Conservation (phyloP, 2,113 vertebrate genomes). For the Amblyopsis rosae region DNA sequence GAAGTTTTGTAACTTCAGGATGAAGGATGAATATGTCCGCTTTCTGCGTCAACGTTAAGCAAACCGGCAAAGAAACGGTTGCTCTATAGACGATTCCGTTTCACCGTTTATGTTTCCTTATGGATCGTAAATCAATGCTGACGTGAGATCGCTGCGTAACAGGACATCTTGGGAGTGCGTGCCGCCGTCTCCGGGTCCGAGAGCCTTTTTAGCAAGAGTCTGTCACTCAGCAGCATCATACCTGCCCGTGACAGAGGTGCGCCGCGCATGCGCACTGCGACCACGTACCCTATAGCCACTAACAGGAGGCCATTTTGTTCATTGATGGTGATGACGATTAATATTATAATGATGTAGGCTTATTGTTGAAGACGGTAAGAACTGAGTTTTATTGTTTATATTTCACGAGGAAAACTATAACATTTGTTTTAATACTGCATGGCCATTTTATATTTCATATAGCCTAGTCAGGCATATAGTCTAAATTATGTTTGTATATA, state of each 20-base stretch:
- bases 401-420: neutral
- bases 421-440: no score
- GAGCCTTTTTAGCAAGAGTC: constrained; percentile 43
- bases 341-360: neutral
- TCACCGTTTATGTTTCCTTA: no score
- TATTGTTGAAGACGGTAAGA: neutral
- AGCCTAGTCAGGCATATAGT: no score
- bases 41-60: no score
- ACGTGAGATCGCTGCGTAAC: no score
- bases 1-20: no score
- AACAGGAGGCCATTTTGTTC: constrained; percentile 65
- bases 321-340: constrained; percentile 2
- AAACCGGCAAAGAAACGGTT: no score
- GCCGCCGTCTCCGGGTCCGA: constrained; percentile 20
- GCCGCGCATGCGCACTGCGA: constrained; percentile 82
- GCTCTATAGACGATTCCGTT: no score
- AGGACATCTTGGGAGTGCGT: neutral
- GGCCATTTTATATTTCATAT: no score
- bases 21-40: no score
- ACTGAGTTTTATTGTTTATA: neutral
- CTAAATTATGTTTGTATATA: neutral
- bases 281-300: constrained; percentile 10
- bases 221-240: constrained; percentile 59
- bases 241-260: constrained; percentile 76
- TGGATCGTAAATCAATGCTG: no score